Conservation (phyloP, 2,797 vertebrate genomes). For the Pipistrellus pygmaeus region DNA sequence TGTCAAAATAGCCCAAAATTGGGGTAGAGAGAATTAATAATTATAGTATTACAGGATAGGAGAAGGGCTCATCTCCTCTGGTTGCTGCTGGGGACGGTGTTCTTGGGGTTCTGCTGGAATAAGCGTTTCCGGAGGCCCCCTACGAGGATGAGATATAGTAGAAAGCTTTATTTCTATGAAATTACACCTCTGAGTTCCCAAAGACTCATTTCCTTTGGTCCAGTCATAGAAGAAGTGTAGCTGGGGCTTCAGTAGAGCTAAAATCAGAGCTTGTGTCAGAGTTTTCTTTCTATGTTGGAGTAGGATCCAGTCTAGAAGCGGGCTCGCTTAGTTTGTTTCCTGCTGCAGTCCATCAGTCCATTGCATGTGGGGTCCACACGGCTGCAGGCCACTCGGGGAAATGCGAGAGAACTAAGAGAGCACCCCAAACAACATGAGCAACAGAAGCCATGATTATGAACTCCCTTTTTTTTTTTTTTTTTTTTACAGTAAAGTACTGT, state of each 20-base stretch:
- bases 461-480: too few species aligned
- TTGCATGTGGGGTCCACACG: not conserved
- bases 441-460: not conserved
- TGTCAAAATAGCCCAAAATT: not conserved
- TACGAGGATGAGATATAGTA: not conserved
- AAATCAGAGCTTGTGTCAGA: not conserved
- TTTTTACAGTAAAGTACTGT: slow-evolving; percentile 98
- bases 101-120: not conserved
- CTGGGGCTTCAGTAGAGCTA: not conserved
- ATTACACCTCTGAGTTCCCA: not conserved
- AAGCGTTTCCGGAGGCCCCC: not conserved
- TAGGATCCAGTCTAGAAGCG: not conserved
- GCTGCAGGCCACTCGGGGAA: not conserved
- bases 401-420: not conserved
- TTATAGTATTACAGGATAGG: not conserved
- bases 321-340: not conserved
- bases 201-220: not conserved
- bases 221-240: not conserved
- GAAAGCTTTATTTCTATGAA: not conserved
- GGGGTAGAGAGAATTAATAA: not conserved
- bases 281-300: not conserved
- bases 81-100: not conserved
- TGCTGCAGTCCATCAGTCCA: not conserved
- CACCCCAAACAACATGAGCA: not conserved
- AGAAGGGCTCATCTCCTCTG: not conserved